Evolutionary conservation across 2,888 invertebrate species (phyloP).

Genomic region (Stramonita haemastoma): DNA sequence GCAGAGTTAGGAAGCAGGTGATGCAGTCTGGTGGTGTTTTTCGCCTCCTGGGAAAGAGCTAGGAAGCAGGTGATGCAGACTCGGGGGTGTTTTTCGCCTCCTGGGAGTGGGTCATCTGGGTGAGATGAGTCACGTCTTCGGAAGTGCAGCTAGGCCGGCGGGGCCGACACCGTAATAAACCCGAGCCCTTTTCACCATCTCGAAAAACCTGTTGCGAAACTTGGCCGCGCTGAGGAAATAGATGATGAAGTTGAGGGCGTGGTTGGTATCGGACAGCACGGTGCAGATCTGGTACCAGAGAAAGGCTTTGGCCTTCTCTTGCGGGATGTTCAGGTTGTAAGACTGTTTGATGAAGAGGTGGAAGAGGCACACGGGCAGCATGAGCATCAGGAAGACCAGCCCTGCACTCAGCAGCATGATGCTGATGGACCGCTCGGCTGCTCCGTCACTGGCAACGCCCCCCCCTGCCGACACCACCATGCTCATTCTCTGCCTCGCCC

Average conservation of each 20-base stretch:
- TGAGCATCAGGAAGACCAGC: slow-evolving; percentile 44
- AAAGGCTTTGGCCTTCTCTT: slow-evolving; percentile 18
- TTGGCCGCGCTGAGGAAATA: slow-evolving; percentile 48
- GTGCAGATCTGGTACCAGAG: slow-evolving; percentile 43
- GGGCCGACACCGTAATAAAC: neutral
- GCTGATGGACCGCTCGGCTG: slow-evolving; percentile 43
- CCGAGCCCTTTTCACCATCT: neutral
- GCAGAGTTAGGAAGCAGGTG: too few species aligned
- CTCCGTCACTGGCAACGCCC: neutral
- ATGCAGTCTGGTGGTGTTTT: too few species aligned
- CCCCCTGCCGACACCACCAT: slow-evolving; percentile 5
- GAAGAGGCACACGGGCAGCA: slow-evolving; percentile 45
- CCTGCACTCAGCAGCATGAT: slow-evolving; percentile 47
- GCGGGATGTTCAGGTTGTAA: neutral
- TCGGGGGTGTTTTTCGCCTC: too few species aligned
- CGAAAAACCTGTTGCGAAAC: slow-evolving; percentile 45
- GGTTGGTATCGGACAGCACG: slow-evolving; percentile 43
- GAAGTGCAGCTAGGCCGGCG: neutral
- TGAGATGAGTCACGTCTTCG: neutral
- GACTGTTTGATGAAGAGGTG: slow-evolving; percentile 25
- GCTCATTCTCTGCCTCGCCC: neutral
- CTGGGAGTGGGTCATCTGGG: too few species aligned
- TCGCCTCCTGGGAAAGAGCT: too few species aligned
- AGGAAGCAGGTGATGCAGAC: too few species aligned
- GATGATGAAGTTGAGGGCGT: slow-evolving; percentile 50